Percentiles rank a stretch among this genome's conserved stretches.
phyloP scores from a whole-genome alignment of 1,140 invertebrate genomes.

The Drosophila sp. region DNA sequence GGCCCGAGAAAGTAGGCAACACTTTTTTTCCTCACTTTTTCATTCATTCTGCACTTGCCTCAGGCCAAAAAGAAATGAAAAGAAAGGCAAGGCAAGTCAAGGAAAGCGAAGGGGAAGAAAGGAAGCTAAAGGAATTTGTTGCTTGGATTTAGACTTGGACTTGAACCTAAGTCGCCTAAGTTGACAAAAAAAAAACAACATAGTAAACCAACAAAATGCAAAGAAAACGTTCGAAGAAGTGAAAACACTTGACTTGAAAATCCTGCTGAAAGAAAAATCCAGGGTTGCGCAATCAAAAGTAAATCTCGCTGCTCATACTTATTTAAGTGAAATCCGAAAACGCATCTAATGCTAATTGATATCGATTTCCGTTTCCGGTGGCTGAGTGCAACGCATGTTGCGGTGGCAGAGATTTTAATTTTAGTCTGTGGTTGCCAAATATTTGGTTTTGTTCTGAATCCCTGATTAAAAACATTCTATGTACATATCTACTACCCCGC shows the following conservation, averaged over 20 bases:
- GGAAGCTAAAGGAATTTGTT: constrained; percentile 2
- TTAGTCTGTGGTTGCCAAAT: too few species aligned
- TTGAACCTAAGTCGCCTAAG: background rate
- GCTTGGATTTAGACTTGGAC: constrained; percentile 3
- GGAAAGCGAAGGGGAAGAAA: background rate
- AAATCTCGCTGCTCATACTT: too few species aligned
- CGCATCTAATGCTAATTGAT: too few species aligned
- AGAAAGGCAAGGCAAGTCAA: background rate
- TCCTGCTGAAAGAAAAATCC: background rate
- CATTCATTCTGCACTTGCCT: constrained; percentile 17
- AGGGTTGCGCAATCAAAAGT: background rate
- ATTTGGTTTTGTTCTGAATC: background rate
- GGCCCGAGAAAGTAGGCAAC: constrained; percentile 23
- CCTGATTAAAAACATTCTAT: constrained; percentile 3
- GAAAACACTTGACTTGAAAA: constrained; percentile 6
- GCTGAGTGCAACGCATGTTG: too few species aligned
- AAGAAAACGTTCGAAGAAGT: background rate
- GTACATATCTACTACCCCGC: background rate
- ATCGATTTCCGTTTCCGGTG: too few species aligned
- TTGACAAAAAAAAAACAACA: background rate
- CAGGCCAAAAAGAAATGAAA: constrained; percentile 1
- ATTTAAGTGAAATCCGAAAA: too few species aligned
- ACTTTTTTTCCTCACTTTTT: constrained; percentile 16
- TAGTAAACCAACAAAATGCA: background rate
- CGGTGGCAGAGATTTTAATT: too few species aligned